Evolutionary conservation across 2,113 vertebrate species (phyloP).

Genomic region (Osmerus eperlanus): DNA sequence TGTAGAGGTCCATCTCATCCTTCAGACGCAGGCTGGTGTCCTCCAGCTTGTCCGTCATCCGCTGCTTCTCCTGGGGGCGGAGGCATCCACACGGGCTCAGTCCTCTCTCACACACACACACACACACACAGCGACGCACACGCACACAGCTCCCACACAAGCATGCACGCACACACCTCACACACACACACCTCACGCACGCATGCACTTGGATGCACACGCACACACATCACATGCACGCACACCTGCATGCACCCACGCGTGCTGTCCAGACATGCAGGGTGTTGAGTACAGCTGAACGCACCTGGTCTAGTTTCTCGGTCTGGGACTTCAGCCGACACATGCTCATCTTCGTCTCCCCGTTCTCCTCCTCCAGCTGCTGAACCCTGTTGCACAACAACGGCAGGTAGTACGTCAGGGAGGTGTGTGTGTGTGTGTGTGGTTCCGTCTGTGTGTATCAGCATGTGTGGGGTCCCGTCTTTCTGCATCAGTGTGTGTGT

Average conservation of each 20-base stretch:
- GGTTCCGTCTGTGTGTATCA: too few species aligned
- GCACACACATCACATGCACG: neutral
- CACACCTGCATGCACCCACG: neutral
- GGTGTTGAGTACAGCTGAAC: neutral
- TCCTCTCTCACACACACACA: neutral
- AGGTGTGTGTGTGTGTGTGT: too few species aligned
- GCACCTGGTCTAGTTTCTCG: slow-evolving; percentile 90
- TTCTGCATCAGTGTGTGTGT: too few species aligned
- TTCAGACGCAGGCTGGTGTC: slow-evolving; percentile 91
- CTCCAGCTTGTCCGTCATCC: slow-evolving; percentile 89
- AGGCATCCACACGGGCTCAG: neutral
- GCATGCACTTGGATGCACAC: neutral
- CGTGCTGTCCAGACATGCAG: neutral
- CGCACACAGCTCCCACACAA: neutral
- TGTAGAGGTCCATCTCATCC: slow-evolving; percentile 95
- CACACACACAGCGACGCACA: neutral
- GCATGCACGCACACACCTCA: neutral
- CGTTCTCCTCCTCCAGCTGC: slow-evolving; percentile 86
- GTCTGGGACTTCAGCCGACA: slow-evolving; percentile 85
- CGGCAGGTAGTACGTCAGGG: too few species aligned
- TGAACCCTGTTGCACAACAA: slow-evolving; percentile 73
- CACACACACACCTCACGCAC: neutral
- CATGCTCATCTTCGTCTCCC: slow-evolving; percentile 79
- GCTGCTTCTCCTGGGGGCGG: slow-evolving; percentile 84
- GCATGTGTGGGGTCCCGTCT: too few species aligned